Evolutionary conservation across 2,797 vertebrate species (phyloP).

Genomic region (Spinibarbus caldwelli): DNA sequence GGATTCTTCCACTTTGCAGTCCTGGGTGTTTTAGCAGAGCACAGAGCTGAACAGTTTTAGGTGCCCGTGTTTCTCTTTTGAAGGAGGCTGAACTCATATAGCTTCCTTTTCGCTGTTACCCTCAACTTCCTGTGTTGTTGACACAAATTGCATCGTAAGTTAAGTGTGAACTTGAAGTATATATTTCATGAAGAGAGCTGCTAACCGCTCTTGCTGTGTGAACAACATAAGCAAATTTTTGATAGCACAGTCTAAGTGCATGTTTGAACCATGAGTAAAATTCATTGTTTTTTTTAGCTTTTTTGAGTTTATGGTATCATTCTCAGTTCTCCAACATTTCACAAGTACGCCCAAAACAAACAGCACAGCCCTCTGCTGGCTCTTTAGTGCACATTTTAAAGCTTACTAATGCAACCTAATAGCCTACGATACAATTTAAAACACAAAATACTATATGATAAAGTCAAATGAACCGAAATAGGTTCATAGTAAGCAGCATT

Average conservation of each 20-base stretch:
- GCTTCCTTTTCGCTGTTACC: constrained; percentile 56
- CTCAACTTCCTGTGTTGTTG: constrained; percentile 63
- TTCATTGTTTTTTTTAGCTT: neutral
- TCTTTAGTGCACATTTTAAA: no score
- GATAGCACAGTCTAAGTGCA: neutral
- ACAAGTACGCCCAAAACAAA: neutral
- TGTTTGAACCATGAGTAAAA: neutral
- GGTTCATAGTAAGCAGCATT: neutral
- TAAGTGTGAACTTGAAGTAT: constrained; percentile 27
- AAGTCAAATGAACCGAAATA: neutral
- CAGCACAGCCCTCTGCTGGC: neutral
- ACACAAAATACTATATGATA: neutral
- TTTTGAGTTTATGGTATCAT: neutral
- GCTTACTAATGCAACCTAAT: neutral
- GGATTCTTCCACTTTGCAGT: constrained; percentile 11
- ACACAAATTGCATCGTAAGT: constrained; percentile 39
- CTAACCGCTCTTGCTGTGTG: constrained; percentile 5
- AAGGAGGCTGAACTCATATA: constrained; percentile 56
- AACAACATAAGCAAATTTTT: neutral
- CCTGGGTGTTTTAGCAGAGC: neutral
- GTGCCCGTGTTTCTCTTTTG: neutral
- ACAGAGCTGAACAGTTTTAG: neutral
- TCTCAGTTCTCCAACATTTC: neutral
- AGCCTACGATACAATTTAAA: neutral
- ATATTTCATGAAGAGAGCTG: neutral